Evolutionary conservation across 2,888 invertebrate species (phyloP), one percentile per base, ranked within the genome.

Genomic region (Calameuta pallipes): DNA sequence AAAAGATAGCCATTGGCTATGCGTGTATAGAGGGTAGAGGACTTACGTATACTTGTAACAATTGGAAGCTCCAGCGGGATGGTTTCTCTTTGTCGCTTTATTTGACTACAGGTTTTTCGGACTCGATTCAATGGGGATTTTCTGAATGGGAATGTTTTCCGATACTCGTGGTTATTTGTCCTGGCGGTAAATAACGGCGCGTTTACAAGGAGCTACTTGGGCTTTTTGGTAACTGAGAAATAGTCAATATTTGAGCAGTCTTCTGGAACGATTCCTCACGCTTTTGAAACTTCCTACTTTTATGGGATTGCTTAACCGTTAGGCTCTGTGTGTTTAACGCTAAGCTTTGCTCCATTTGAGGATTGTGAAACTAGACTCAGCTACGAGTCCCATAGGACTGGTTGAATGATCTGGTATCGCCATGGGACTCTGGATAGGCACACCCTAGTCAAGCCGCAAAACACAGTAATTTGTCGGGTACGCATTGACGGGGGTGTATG

Each of bases 381-480:
- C 56, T 23, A 75, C 69, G 80, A 82, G 78, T 83, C 80, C 78
- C 73, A 35, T 23, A 75, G 80, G 80, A 80, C 80, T 75, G 76
- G 82, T 83, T 84, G 83, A 83, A 86, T 82, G 83, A 85, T 84
- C 83, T 56, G 56, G 85, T 76, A 77, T 82, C 81, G 80, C 80
- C 83, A 82, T 86, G 86, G 85, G 85, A 86, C 84, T 80, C 80
- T 81, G 77, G 37, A 76, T 81, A 78, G 84, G 81, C 83, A 82
- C 82, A 82, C 84, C 85, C 82, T 37, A 74, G 74, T 69, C 79
- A 75, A 80, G 79, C 79, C 78, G 82, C 79, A 82, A 79, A 84
- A 82, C 82, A 84, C 84, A 85, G 84, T 85, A 82, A 85, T 88
- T 87, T 85, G 85, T 79, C 84, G 84, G 81, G 79, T 75, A 80